phyloP scores from a whole-genome alignment of 2,888 invertebrate genomes.

The Portevinia maculata region DNA sequence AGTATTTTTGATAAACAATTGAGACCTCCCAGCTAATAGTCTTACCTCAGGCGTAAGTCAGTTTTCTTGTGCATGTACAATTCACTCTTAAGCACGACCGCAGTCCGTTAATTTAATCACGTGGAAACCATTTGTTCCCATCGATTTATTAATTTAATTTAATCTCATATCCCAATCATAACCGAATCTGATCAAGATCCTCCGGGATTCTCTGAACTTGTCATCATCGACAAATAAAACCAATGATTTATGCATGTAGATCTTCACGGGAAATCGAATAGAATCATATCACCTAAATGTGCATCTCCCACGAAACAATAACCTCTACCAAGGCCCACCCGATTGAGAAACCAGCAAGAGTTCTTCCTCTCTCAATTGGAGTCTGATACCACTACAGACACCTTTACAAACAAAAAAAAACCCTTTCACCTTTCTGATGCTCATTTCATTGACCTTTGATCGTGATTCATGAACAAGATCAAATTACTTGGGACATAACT shows the following conservation, averaged over 20 bases:
- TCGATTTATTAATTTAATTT: constrained; percentile 5
- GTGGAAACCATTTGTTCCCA: not conserved
- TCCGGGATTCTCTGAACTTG: constrained; percentile 52
- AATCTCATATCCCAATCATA: constrained; percentile 45
- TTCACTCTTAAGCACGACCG: too few species aligned
- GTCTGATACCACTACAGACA: too few species aligned
- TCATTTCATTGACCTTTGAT: constrained; percentile 66
- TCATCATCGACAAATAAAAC: constrained; percentile 59
- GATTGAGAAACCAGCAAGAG: constrained; percentile 64
- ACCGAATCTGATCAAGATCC: constrained; percentile 57
- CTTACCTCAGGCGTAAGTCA: too few species aligned
- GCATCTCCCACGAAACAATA: constrained; percentile 49
- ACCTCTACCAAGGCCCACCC: constrained; percentile 35
- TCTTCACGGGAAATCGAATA: constrained; percentile 64
- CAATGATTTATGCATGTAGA: constrained; percentile 54
- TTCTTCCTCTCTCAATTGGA: constrained; percentile 39
- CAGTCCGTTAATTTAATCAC: too few species aligned
- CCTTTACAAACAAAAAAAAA: too few species aligned
- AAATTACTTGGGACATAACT: constrained; percentile 57
- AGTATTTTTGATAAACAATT: too few species aligned
- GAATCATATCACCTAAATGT: constrained; percentile 37
- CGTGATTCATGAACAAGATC: constrained; percentile 71
- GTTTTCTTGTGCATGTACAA: too few species aligned
- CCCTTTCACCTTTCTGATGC: constrained; percentile 44
- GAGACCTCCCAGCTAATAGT: too few species aligned